A percentile compares a stretch with the other conserved stretches of the same genome.
Conservation (phyloP, 2,113 vertebrate species). For the Empidonax traillii region DNA sequence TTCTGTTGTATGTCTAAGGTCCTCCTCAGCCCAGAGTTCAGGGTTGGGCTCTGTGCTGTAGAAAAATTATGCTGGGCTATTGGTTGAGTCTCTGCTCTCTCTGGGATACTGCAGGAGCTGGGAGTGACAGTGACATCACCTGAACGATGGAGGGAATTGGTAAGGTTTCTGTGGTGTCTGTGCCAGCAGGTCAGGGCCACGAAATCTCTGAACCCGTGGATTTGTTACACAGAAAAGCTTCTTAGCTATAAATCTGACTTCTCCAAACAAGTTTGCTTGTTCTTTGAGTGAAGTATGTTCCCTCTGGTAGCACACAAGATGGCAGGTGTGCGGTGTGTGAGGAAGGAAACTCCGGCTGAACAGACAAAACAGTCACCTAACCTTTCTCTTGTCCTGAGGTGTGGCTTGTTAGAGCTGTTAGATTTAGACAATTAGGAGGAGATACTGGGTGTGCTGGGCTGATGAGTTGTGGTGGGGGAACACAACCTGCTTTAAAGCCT, state of each 20-base stretch:
- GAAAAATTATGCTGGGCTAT: neutral
- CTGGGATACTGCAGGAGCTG: neutral
- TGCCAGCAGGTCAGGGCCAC: neutral
- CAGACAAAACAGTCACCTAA: neutral
- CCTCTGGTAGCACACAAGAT: neutral
- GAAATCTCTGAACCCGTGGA: neutral
- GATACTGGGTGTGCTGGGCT: neutral
- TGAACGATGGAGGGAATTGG: neutral
- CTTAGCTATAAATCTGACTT: neutral
- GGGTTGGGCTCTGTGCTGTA: neutral
- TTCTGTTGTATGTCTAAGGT: neutral
- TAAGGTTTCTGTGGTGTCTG: neutral
- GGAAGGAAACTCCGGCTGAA: neutral
- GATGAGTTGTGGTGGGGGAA: too few species aligned
- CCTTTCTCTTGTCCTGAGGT: neutral
- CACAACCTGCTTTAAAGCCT: neutral
- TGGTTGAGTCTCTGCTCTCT: neutral
- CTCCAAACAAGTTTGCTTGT: neutral
- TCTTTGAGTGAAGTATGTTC: neutral
- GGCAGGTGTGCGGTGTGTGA: neutral
- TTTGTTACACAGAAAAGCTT: neutral
- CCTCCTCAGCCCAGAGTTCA: neutral
- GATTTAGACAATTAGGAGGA: neutral
- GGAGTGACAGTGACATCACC: accelerated
- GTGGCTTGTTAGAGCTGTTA: neutral